Base-by-base conservation (phyloP, 2,113 vertebrate genomes). In the Orientallactaga bullata region DNA sequence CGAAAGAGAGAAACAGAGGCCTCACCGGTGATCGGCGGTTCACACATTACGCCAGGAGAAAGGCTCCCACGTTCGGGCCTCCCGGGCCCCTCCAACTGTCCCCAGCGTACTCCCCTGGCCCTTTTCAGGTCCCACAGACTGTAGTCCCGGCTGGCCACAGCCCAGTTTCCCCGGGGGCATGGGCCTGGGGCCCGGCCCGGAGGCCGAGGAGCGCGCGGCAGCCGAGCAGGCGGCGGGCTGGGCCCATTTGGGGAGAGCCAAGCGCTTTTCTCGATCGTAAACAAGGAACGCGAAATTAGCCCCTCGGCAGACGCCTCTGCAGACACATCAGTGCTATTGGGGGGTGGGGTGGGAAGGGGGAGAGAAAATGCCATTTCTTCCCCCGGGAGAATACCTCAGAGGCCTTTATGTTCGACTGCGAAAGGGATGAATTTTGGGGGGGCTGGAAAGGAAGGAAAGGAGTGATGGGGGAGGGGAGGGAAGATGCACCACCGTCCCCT, bases 221-320 rank as follows among this genome's bases (percentile, higher is more conserved):
- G 93, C 91, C 51, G 60, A 95, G 95, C 95, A 68, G 94, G 91
- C 91, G 74, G 91, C 96, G 51, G 93, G 91, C 96, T 94, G 93
- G 94, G 97, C 94, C 97, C 97, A 92, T 96, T 97, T 97, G 94
- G 96, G 95, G 88, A 97, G 71, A 97, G 97, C 91, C 89, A 37
- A 95, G 97, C 96, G 93, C 81, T 96, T 96, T 97, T 93, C 97
- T 85, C 35, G 96, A 92, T 97, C 96, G 96, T 97, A 97, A 97
- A 97, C 97, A 97, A 96, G 96, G 95, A 97, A 97, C 82, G 94
- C 91, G 96, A 97, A 97, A 97, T 97, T 97, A 97, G 97, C 97
- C 96, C 96, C 95, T 97, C 90, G 79, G 95, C 97, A 96, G 97
- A 95, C 90, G 97, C 96, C 88, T 96, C 94, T 93, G 96, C 89